Evolutionary conservation across 2,888 invertebrate genomes (phyloP).

Genomic region (Ethmia dodecea): DNA sequence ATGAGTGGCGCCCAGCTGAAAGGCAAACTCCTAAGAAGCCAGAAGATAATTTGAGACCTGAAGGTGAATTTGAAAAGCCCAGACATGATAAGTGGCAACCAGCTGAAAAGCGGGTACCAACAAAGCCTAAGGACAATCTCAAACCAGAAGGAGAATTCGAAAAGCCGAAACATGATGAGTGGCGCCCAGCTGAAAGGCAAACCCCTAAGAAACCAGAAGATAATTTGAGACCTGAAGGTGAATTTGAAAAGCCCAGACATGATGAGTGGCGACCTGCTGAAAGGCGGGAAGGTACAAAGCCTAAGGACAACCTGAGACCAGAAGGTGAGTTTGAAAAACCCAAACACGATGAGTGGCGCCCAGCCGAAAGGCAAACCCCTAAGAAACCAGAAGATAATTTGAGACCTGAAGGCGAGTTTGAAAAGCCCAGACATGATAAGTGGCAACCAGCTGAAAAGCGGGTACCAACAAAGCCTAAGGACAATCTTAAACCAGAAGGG

Average conservation of each 20-base stretch:
- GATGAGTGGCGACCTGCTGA: slow-evolving; percentile 68
- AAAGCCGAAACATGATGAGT: slow-evolving; percentile 39
- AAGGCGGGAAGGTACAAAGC: slow-evolving; percentile 53
- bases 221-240: slow-evolving; percentile 73
- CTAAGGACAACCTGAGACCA: slow-evolving; percentile 72
- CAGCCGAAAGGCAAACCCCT: slow-evolving; percentile 42
- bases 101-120: slow-evolving; percentile 47
- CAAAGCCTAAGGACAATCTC: slow-evolving; percentile 66
- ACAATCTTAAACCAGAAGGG: slow-evolving; percentile 80
- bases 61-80: slow-evolving; percentile 51
- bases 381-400: slow-evolving; percentile 48
- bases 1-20: slow-evolving; percentile 57
- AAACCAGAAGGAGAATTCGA: slow-evolving; percentile 76
- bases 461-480: slow-evolving; percentile 41
- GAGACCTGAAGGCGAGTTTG: slow-evolving; percentile 67
- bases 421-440: slow-evolving; percentile 46
- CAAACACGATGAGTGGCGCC: slow-evolving; percentile 46
- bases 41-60: slow-evolving; percentile 50
- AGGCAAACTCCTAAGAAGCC: slow-evolving; percentile 61
- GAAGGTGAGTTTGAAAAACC: slow-evolving; percentile 78
- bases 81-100: slow-evolving; percentile 50
- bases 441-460: slow-evolving; percentile 50
- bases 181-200: slow-evolving; percentile 65
- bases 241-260: slow-evolving; percentile 69
- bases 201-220: slow-evolving; percentile 55